Evolutionary conservation across 2,888 invertebrate genomes (phyloP).

Genomic region (Parelbella ahira): DNA sequence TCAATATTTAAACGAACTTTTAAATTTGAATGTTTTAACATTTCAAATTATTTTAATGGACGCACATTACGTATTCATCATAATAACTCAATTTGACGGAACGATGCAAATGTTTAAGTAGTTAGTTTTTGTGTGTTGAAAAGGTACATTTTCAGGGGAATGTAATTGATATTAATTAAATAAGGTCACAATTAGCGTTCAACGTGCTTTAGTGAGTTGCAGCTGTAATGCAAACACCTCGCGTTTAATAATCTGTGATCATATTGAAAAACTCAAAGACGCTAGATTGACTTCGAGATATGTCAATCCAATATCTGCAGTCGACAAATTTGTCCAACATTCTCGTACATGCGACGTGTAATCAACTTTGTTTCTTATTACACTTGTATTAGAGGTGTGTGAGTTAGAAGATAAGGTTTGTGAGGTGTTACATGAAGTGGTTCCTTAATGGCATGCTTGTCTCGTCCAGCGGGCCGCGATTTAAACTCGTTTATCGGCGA

Average conservation of each 20-base stretch:
- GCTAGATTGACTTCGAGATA: constrained; percentile 51
- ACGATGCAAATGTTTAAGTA: too few species aligned
- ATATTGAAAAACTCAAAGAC: constrained; percentile 42
- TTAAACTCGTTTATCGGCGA: constrained; percentile 69
- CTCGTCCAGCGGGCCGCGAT: constrained; percentile 62
- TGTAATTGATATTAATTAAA: too few species aligned
- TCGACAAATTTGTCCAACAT: constrained; percentile 33
- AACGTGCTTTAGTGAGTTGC: constrained; percentile 28
- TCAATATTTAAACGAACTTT: constrained; percentile 8
- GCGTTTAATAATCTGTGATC: constrained; percentile 39
- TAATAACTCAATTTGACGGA: constrained; percentile 3
- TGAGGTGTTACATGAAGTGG: constrained; percentile 33
- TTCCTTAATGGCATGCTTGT: constrained; percentile 61
- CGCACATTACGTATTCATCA: neutral
- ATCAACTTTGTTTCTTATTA: constrained; percentile 35
- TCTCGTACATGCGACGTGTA: constrained; percentile 14
- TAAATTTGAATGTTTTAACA: constrained; percentile 8
- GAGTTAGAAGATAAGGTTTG: constrained; percentile 16
- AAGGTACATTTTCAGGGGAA: too few species aligned
- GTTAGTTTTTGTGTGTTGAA: too few species aligned
- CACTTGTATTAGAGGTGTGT: constrained; percentile 34
- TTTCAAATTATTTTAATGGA: constrained; percentile 7
- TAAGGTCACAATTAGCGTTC: constrained; percentile 31
- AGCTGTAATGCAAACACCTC: constrained; percentile 30
- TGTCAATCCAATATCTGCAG: constrained; percentile 46